Conservation (phyloP, 1,140 invertebrate genomes). For the Plutomurus gul region DNA sequence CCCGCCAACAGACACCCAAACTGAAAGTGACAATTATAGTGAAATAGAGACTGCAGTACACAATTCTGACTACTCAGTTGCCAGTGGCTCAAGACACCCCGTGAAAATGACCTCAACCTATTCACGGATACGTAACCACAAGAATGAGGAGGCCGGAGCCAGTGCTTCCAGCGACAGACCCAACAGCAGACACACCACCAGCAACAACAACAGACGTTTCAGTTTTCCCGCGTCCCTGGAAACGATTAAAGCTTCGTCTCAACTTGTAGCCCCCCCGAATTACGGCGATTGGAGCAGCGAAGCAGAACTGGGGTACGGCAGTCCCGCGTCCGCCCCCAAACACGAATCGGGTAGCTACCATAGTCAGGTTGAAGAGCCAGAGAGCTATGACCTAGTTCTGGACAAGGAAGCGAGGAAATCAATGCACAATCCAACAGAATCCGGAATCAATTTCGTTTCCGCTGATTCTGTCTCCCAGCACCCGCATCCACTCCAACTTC, state of each 20-base stretch:
- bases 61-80: too few relatives aligned
- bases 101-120: constrained; percentile 15
- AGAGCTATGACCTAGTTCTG: constrained; percentile 43
- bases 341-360: background rate
- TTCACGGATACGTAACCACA: constrained; percentile 23
- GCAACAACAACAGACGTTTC: background rate
- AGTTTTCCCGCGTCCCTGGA: too few relatives aligned
- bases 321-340: background rate
- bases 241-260: too few relatives aligned
- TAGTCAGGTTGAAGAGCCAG: background rate
- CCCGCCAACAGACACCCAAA: background rate
- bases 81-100: background rate
- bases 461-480: background rate
- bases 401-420: constrained; percentile 40
- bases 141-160: background rate
- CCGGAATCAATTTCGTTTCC: background rate
- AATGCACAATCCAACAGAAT: constrained; percentile 16
- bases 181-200: background rate
- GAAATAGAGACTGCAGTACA: too few relatives aligned
- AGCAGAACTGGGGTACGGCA: too few relatives aligned
- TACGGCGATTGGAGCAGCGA: too few relatives aligned
- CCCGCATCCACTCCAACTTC: background rate
- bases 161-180: background rate
- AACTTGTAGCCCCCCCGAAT: too few relatives aligned
- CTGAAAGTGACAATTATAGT: too few relatives aligned